Evolutionary conservation across 1,140 invertebrate genomes (phyloP), one percentile per base, ranked within the genome.

Genomic region (Aphelinus atriplicis): DNA sequence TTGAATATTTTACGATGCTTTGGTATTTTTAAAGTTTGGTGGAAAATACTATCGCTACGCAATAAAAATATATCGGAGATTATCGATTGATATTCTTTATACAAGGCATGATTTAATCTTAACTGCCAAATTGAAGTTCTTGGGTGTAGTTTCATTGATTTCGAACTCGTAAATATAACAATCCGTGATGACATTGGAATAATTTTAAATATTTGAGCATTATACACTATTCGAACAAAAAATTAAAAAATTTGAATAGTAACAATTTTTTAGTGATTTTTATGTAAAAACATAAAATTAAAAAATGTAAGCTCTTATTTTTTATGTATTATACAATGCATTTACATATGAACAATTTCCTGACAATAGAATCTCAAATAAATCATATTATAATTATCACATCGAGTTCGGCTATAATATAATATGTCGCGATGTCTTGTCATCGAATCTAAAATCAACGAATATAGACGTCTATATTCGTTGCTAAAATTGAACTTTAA

Each of bases 301-400:
- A 47, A 64, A n/a, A 9, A n/a, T 45, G 6, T 60, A 53, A 50
- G 48, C 42, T 67, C 50, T 65, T 10, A 48, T 56, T 42, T 66
- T n/a, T 67, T 66, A 43, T 63, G 48, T 63, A 63, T 61, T 42
- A 70, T 58, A 63, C 55, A 74, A 62, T 55, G 51, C 6, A 60
- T 58, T 71, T 26, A 26, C 26, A 26, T 53, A 58, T 60, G 66
- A 75, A 74, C 26, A 71, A 75, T 71, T 43, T 70, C 61, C 69
- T 75, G 65, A 71, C 48, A 60, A 71, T 75, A 71, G 71, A 71
- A 71, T 75, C 73, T 75, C 62, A 60, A 46, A 61, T 26, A 64
- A 65, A 57, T 64, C 64, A 50, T 65, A 57, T 45, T 64, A 45
- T 3, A 7, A n/a, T 58, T 46, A 3, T 68, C 60, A 51, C 26